Conservation (phyloP, 2,113 vertebrate species). For the Alouatta palliata region DNA sequence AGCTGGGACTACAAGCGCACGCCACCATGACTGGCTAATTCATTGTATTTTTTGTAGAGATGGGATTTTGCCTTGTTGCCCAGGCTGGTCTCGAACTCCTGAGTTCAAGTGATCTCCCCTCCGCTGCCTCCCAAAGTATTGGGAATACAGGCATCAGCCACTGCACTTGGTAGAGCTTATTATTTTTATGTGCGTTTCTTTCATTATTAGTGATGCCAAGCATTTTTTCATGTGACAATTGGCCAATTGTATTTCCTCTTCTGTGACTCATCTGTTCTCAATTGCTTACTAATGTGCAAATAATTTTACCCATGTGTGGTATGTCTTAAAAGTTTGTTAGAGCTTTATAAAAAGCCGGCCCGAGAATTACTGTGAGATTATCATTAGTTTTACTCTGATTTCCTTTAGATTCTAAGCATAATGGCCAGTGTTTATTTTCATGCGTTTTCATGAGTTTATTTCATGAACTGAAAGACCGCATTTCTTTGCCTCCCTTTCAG, state of each 20-base stretch:
- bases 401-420: slow-evolving; percentile 11
- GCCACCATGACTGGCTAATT: too few species aligned
- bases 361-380: not conserved
- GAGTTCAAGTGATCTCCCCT: too few species aligned
- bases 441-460: too few species aligned
- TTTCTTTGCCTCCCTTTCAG: slow-evolving; percentile 24
- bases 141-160: too few species aligned
- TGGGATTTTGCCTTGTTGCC: too few species aligned
- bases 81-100: too few species aligned
- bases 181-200: slow-evolving; percentile 37
- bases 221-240: not conserved
- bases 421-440: slow-evolving; percentile 20
- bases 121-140: too few species aligned
- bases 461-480: not conserved
- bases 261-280: not conserved
- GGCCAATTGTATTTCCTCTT: not conserved
- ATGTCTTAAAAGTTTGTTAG: slow-evolving; percentile 13
- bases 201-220: slow-evolving; percentile 26
- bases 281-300: slow-evolving; percentile 1
- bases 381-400: slow-evolving; percentile 8
- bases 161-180: not conserved
- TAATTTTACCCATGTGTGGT: not conserved
- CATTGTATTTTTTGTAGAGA: too few species aligned
- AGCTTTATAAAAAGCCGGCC: not conserved
- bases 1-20: too few species aligned